phyloP scores from a whole-genome alignment of 2,113 vertebrate species.

The Gallinago media region DNA sequence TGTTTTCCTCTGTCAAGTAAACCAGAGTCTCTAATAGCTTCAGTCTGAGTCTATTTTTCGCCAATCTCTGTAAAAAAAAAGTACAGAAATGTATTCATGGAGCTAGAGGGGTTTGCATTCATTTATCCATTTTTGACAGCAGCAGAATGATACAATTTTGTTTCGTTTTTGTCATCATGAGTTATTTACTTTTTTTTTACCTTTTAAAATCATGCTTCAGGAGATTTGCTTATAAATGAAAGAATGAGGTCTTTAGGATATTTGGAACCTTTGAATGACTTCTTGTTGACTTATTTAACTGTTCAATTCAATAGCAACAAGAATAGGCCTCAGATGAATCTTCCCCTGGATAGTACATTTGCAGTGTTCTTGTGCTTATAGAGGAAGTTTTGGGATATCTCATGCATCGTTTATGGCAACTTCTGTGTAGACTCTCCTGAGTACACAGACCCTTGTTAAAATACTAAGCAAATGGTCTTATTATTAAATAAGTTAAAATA shows the following conservation, averaged over 20 bases:
- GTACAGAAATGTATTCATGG: not conserved
- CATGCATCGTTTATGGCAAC: fast-evolving
- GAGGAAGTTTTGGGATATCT: not conserved
- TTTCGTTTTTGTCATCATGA: not conserved
- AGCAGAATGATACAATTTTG: not conserved
- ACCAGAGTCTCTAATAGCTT: not conserved
- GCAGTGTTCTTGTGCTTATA: not conserved
- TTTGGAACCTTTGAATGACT: not conserved
- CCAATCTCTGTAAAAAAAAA: not conserved
- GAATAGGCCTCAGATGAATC: not conserved
- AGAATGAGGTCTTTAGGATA: not conserved
- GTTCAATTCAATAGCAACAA: not conserved
- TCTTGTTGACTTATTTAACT: not conserved
- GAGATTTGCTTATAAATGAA: not conserved
- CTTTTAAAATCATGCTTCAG: not conserved
- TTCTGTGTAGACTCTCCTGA: not conserved
- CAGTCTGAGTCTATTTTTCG: not conserved
- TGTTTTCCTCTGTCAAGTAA: not conserved
- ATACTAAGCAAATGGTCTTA: not conserved
- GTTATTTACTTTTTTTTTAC: not conserved
- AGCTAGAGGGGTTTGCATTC: not conserved
- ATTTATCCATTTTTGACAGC: not conserved
- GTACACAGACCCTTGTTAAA: not conserved
- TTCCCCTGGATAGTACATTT: not conserved
- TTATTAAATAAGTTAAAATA: not conserved